These are phyloP conservation scores for Palythoa heliodiscus DNA, from an alignment of 92 coral and sea anemone genomes.

Conservation along the genomic window DNA sequence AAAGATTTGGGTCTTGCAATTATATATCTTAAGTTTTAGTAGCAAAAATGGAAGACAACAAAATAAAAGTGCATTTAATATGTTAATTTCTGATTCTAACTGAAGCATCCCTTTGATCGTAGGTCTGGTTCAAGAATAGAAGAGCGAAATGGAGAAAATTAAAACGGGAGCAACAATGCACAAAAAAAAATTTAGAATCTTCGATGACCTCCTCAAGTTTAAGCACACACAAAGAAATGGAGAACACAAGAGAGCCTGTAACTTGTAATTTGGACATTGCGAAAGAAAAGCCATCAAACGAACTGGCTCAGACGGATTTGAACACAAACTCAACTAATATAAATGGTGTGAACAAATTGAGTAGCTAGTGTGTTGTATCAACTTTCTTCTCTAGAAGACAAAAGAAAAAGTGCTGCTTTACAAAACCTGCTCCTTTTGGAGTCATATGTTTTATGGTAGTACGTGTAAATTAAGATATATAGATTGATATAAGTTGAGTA, in stretches of 20 bases:
- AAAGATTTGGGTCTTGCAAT: neutral
- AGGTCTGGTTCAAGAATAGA: conserved; percentile 99
- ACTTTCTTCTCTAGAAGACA: conserved; percentile 5
- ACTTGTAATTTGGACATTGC: conserved; percentile 5
- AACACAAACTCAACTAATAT: neutral
- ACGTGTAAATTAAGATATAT: neutral
- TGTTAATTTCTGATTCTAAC: neutral
- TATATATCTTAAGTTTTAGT: neutral
- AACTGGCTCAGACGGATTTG: conserved; percentile 11
- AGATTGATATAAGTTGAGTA: neutral
- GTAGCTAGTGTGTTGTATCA: conserved; percentile 11
- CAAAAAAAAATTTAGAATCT: conserved; percentile 61
- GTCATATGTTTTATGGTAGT: neutral
- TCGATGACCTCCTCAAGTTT: conserved; percentile 4
- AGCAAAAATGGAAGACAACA: neutral
- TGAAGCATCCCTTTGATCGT: neutral
- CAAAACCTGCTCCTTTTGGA: neutral
- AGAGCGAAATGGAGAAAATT: conserved; percentile 99
- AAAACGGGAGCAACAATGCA: conserved; percentile 78
- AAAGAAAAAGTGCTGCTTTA: neutral
- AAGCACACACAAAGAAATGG: conserved; percentile 10
- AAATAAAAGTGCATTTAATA: neutral
- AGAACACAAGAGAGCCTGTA: conserved; percentile 34
- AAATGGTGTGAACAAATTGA: neutral
- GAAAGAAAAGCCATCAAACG: conserved; percentile 22